Evolutionary conservation across 2,113 vertebrate genomes (phyloP).

Genomic region (Empidonax traillii): DNA sequence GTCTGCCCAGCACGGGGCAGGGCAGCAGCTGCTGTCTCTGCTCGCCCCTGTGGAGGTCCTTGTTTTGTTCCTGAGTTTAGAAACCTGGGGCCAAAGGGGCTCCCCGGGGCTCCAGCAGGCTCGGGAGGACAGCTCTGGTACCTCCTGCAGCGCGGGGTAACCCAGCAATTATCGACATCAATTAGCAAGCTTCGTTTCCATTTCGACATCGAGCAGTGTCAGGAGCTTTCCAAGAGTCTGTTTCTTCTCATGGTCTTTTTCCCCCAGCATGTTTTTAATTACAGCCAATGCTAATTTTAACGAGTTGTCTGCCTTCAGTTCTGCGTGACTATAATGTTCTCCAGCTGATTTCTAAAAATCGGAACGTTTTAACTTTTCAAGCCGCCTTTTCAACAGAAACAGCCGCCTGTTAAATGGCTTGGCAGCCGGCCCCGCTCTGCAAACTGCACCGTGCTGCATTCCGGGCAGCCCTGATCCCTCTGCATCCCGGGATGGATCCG

Average conservation of each 20-base stretch:
- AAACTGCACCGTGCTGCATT: background rate
- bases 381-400: slow-evolving; percentile 43
- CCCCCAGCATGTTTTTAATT: slow-evolving; percentile 59
- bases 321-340: slow-evolving; percentile 50
- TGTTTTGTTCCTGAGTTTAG: background rate
- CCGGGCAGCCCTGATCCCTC: background rate
- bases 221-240: slow-evolving; percentile 47
- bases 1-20: background rate
- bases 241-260: slow-evolving; percentile 45
- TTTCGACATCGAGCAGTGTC: slow-evolving; percentile 16
- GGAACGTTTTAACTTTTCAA: slow-evolving; percentile 66
- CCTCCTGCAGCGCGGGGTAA: background rate
- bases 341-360: slow-evolving; percentile 64
- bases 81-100: background rate
- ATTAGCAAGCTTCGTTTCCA: slow-evolving; percentile 45
- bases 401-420: slow-evolving; percentile 20
- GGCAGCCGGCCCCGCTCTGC: background rate
- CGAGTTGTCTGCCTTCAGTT: slow-evolving; percentile 59
- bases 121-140: background rate
- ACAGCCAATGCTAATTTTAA: slow-evolving; percentile 51
- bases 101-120: fast-evolving
- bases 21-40: background rate
- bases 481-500: background rate
- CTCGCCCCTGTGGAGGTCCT: too few species aligned
- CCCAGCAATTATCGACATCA: slow-evolving; percentile 11